Evolutionary conservation across 2,797 vertebrate species (phyloP).

Genomic region (Nannoperca australis): DNA sequence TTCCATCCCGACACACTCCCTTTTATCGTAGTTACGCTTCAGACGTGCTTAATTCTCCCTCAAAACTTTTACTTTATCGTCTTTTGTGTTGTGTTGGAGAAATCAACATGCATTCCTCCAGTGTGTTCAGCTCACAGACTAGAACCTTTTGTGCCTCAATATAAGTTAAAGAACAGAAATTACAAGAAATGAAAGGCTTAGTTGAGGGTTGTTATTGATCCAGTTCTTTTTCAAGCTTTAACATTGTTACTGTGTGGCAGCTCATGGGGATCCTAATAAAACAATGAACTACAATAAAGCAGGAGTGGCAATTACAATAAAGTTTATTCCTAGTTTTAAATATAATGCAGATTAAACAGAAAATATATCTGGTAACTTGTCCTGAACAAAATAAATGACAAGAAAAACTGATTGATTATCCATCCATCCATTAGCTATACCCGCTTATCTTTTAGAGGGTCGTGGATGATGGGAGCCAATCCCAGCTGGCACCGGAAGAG

Average conservation of each 20-base stretch:
- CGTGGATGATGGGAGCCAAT: too few species aligned
- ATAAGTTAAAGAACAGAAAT: constrained; percentile 24
- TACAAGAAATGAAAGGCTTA: background rate
- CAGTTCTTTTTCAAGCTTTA: constrained; percentile 1
- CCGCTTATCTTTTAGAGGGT: too few species aligned
- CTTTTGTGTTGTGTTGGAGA: background rate
- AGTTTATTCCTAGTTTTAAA: background rate
- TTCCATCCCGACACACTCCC: constrained; percentile 12
- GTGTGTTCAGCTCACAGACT: background rate
- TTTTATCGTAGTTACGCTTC: background rate
- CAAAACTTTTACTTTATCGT: too few species aligned
- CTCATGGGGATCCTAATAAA: constrained; percentile 26
- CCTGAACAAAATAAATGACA: background rate
- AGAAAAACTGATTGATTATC: background rate
- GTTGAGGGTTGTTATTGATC: constrained; percentile 27
- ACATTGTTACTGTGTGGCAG: constrained; percentile 20
- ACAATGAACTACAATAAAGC: constrained; percentile 16
- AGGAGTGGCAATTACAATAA: background rate
- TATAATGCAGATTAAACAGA: constrained; percentile 1
- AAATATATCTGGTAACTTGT: background rate
- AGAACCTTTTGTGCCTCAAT: background rate
- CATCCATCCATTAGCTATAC: too few species aligned
- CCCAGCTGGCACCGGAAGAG: too few species aligned
- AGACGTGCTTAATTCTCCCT: background rate
- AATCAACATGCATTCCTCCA: background rate